These are phyloP conservation scores for Sylvietta virens DNA, from an alignment of 2,113 vertebrate species.

Conservation along the genomic window DNA sequence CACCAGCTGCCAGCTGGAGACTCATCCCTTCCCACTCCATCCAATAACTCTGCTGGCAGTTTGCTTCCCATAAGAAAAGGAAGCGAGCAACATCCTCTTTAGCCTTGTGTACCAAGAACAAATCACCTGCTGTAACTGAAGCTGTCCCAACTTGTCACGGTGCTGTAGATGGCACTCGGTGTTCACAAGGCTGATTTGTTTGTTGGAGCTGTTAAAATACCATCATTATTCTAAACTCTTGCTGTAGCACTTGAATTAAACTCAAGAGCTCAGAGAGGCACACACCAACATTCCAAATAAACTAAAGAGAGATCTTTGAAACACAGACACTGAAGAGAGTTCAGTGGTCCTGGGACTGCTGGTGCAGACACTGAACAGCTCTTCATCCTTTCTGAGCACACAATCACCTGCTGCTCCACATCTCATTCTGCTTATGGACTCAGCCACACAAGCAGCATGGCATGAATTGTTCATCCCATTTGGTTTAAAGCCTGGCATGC, in stretches of 20 bases:
- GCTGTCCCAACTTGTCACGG: not conserved
- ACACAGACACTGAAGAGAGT: not conserved
- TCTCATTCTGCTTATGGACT: not conserved
- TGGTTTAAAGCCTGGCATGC: not conserved
- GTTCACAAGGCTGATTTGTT: not conserved
- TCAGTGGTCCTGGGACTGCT: not conserved
- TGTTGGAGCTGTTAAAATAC: not conserved
- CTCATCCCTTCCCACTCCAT: not conserved
- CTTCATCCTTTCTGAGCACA: not conserved
- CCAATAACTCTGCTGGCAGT: not conserved
- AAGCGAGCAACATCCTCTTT: not conserved
- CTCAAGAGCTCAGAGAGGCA: not conserved
- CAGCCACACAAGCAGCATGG: not conserved
- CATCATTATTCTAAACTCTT: not conserved
- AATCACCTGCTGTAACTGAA: not conserved
- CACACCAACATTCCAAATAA: not conserved
- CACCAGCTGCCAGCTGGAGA: not conserved
- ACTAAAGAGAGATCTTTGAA: not conserved
- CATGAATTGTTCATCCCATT: not conserved
- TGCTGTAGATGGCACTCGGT: not conserved
- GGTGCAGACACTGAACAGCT: not conserved
- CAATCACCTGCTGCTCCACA: not conserved
- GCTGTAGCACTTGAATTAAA: not conserved
- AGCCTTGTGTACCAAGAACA: not conserved
- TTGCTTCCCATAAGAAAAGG: not conserved